These are phyloP conservation scores for Puffinus mauretanicus DNA, from an alignment of 2,113 vertebrate genomes.

Conservation along the genomic window DNA sequence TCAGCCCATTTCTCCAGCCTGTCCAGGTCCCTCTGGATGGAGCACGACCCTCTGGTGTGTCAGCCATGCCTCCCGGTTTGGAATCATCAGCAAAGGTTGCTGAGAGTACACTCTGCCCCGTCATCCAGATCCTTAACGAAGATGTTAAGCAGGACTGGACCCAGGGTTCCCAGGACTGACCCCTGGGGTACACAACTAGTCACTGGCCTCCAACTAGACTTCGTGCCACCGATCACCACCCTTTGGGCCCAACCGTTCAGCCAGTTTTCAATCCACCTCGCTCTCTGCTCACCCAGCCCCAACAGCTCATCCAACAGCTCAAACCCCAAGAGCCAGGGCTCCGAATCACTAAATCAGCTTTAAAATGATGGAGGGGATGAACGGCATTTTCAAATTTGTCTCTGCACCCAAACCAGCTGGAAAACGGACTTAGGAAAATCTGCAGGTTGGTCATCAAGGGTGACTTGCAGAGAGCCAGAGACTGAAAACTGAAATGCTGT, in stretches of 20 bases:
- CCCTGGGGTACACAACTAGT: not conserved
- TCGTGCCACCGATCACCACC: not conserved
- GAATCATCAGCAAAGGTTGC: not conserved
- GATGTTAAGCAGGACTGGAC: not conserved
- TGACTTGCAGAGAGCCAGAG: not conserved
- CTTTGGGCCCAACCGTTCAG: not conserved
- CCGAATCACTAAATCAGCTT: not conserved
- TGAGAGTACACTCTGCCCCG: not conserved
- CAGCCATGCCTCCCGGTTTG: not conserved
- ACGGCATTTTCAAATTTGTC: not conserved
- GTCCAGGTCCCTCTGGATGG: not conserved
- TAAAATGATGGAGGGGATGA: not conserved
- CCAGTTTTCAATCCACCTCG: not conserved
- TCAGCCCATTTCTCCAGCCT: not conserved
- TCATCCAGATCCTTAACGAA: not conserved
- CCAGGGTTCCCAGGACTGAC: not conserved
- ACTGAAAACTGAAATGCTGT: not conserved
- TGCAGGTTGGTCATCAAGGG: not conserved
- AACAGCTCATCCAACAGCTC: not conserved
- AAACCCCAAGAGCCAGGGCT: not conserved
- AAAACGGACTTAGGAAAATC: not conserved
- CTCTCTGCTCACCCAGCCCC: not conserved
- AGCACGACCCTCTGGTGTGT: no score
- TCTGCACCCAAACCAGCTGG: not conserved
- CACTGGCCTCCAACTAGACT: not conserved